phyloP scores from a whole-genome alignment of 2,888 invertebrate genomes.

The Pyrgus malvae region DNA sequence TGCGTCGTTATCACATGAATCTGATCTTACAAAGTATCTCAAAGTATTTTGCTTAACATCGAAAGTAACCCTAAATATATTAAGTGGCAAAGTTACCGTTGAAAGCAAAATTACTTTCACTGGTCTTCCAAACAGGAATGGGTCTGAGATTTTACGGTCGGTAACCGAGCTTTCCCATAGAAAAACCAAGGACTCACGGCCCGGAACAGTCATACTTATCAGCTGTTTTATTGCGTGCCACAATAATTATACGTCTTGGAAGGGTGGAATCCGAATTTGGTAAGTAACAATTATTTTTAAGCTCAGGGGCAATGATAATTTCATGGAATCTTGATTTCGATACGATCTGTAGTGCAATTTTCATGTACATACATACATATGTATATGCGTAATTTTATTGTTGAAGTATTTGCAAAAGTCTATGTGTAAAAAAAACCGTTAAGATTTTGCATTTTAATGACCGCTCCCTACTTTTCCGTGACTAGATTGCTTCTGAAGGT shows the following conservation, averaged over 20 bases:
- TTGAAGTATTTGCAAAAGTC: not conserved
- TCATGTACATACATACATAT: not conserved
- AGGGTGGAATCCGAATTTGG: constrained; percentile 19
- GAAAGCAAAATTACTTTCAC: constrained; percentile 62
- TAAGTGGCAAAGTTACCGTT: constrained; percentile 28
- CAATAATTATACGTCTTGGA: constrained; percentile 21
- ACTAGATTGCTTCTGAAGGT: too few species aligned
- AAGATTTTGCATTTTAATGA: too few species aligned
- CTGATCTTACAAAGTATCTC: too few species aligned
- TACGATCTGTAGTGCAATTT: constrained; percentile 16
- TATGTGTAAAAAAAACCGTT: too few species aligned
- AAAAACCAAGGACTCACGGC: constrained; percentile 45
- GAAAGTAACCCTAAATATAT: constrained; percentile 22
- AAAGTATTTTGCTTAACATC: too few species aligned
- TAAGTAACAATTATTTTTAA: constrained; percentile 22
- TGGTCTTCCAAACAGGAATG: constrained; percentile 44
- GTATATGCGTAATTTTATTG: not conserved
- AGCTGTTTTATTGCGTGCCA: constrained; percentile 48
- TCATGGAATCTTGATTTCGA: constrained; percentile 11
- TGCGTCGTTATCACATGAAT: too few species aligned
- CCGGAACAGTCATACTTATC: constrained; percentile 58
- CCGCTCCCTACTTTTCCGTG: too few species aligned
- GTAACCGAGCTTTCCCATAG: constrained; percentile 46
- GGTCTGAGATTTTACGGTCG: constrained; percentile 51
- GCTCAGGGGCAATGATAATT: constrained; percentile 13